Conservation (phyloP, 2,113 vertebrate genomes). For the Scalopus aquaticus region DNA sequence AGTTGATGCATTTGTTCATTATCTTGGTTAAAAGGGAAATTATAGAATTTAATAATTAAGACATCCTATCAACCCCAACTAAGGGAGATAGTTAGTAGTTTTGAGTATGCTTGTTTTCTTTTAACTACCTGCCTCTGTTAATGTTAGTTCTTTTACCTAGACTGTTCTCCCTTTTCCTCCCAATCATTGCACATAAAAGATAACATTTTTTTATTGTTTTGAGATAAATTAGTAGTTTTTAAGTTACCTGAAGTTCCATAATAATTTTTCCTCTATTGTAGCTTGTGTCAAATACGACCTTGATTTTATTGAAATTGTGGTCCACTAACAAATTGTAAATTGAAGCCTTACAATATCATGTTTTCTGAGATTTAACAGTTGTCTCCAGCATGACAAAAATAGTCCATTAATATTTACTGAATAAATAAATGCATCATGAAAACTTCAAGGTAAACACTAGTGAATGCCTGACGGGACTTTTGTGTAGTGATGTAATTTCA, state of each 20-base stretch:
- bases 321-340: not conserved
- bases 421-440: not conserved
- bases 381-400: not conserved
- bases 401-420: not conserved
- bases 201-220: not conserved
- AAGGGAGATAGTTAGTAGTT: not conserved
- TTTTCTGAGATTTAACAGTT: not conserved
- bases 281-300: not conserved
- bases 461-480: not conserved
- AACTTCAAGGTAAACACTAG: not conserved
- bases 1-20: not conserved
- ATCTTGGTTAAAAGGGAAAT: not conserved
- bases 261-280: not conserved
- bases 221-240: not conserved
- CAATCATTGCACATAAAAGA: not conserved
- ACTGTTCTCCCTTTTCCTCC: not conserved
- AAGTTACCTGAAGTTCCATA: not conserved
- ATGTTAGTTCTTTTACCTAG: not conserved
- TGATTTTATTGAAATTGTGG: not conserved
- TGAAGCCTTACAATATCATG: not conserved
- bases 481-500: not conserved
- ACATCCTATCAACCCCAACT: not conserved
- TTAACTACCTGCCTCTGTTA: not conserved
- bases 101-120: not conserved
- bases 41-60: not conserved